Conservation (phyloP, 1,140 invertebrate species). For the Drosophila athabasca region DNA sequence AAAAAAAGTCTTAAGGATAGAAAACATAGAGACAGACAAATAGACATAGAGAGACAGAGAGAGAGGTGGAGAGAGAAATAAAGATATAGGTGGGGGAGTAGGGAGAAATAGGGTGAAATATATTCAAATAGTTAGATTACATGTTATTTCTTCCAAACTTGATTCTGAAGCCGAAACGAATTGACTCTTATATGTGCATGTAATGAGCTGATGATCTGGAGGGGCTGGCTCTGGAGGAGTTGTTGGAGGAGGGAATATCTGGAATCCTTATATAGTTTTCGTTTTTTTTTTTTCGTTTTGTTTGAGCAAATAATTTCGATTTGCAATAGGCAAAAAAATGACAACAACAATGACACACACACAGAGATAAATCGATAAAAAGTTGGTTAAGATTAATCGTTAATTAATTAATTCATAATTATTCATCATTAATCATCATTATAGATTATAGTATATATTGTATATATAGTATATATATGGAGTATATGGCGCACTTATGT, state of each 20-base stretch:
- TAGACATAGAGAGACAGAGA: slow-evolving; percentile 6
- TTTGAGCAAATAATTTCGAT: slow-evolving; percentile 58
- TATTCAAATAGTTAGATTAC: slow-evolving; percentile 84
- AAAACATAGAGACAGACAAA: slow-evolving; percentile 15
- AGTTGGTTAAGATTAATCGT: slow-evolving; percentile 73
- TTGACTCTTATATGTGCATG: slow-evolving; percentile 84
- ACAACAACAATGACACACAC: slow-evolving; percentile 76
- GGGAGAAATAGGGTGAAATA: slow-evolving; percentile 67
- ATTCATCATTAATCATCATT: slow-evolving; percentile 57
- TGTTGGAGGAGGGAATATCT: slow-evolving; percentile 91
- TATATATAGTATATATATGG: slow-evolving; percentile 27
- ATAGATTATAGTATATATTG: slow-evolving; percentile 41
- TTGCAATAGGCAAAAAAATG: slow-evolving; percentile 71
- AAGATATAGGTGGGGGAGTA: slow-evolving; percentile 51
- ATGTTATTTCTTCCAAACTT: slow-evolving; percentile 87
- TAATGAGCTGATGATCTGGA: slow-evolving; percentile 88
- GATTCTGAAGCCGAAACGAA: slow-evolving; percentile 87
- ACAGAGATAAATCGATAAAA: slow-evolving; percentile 79
- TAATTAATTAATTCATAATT: slow-evolving; percentile 65
- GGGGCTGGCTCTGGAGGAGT: slow-evolving; percentile 92
- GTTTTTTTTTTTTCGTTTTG: slow-evolving; percentile 38
- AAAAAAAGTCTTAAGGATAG: slow-evolving; percentile 15
- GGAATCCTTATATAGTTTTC: slow-evolving; percentile 87
- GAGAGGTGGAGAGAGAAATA: slow-evolving; percentile 30
- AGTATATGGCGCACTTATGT: slow-evolving; percentile 21